Evolutionary conservation across 30 jellyfish, hydroid and myxozoan species (phyloP), one percentile per base, ranked within the genome.

Genomic region (Aurelia aurita): DNA sequence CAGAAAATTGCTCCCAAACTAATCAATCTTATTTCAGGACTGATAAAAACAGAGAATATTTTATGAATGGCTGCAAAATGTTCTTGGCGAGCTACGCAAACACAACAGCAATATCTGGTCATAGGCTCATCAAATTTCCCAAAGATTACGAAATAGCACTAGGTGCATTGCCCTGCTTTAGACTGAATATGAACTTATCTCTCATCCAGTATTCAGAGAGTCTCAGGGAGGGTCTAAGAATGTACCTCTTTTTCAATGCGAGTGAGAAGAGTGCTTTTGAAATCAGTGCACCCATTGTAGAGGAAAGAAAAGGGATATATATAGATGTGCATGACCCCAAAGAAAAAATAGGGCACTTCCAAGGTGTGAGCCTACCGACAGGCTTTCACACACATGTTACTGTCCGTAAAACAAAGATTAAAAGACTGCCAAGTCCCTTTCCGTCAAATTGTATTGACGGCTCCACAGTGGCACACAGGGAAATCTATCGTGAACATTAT

Each of bases 161-260:
- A 26, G 14, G 19, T 46, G 18, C 55, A 0, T 53, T 74, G 80
- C 93, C 87, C 12, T 83, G 93, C 54, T 59, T 83, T 21, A 83
- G 87, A 22, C 44, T 83, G 10, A 69, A 83, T 46, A 9, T 26
- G 5, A 15, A 69, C 63, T 12, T 58, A 13, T 3, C 45, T 19
- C 66, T 83, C 11, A 32, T 16, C 3, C 91, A 83, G 84, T 29
- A 55, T 29, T 14, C 58, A 13, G 80, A 31, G 46, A 75, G 86
- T 5, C 73, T 44, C 1, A 57, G 81, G 26, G 27, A 75, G 2
- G 93, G 93, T 20, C 53, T 83, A 5, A 27, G 71, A 4, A 60
- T 70, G 80, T 23, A 65, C 28, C 79, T 83, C 28, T 60, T 34
- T 47, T 71, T 55, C 67, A 55, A 55, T 55, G 25, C 67, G 29